These are phyloP conservation scores for Psylliodes chrysocephalus DNA, from an alignment of 2,888 invertebrate species.

Conservation along the genomic window DNA sequence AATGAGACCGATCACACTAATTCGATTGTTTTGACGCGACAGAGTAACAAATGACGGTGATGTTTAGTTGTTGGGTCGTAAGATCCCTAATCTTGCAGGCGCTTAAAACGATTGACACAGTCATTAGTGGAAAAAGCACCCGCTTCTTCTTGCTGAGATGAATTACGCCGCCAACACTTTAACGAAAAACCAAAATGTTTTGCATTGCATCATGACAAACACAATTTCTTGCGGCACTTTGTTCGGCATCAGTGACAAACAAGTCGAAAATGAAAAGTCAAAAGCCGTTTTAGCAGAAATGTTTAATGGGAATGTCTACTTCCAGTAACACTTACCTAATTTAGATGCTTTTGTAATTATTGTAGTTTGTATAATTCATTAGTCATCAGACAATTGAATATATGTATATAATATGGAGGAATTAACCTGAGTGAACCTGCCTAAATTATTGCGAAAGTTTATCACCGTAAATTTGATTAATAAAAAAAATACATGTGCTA, in stretches of 20 bases:
- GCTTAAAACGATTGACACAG: conserved; percentile 54
- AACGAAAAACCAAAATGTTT: conserved; percentile 39
- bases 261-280: neutral
- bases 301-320: neutral
- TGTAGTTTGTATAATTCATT: too few species aligned
- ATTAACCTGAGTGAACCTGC: too few species aligned
- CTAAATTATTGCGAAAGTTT: too few species aligned
- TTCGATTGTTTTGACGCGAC: conserved; percentile 43
- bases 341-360: too few species aligned
- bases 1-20: conserved; percentile 36
- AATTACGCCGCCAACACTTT: conserved; percentile 41
- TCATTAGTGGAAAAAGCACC: conserved; percentile 57
- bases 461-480: too few species aligned
- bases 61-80: conserved; percentile 39
- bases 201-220: conserved; percentile 34
- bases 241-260: conserved; percentile 12
- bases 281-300: neutral
- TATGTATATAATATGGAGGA: too few species aligned
- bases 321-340: neutral
- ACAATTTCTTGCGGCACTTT: conserved; percentile 30
- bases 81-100: conserved; percentile 48
- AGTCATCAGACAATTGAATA: too few species aligned
- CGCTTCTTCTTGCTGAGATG: conserved; percentile 48
- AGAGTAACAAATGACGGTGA: conserved; percentile 39
- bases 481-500: too few species aligned